phyloP scores from a whole-genome alignment of 37 sponge, comb jelly and placozoan genomes.

The Axinella damicornis region DNA sequence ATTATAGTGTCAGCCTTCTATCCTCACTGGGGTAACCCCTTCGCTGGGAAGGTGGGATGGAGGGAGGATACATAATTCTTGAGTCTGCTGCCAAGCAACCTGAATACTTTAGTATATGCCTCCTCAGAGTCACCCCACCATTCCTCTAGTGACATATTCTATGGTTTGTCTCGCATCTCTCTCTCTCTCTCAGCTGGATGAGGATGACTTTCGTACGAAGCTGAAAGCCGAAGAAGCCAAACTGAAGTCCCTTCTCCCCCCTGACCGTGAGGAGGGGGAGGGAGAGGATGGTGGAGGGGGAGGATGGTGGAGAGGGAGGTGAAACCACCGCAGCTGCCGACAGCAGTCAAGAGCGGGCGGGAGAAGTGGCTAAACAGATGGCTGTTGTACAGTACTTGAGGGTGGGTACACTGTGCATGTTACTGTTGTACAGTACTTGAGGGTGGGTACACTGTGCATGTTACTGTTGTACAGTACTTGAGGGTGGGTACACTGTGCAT shows the following conservation, averaged over 20 bases:
- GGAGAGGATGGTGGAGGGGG: too few relatives aligned
- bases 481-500: too few relatives aligned
- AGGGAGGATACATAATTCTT: too few relatives aligned
- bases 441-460: too few relatives aligned
- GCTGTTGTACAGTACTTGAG: slow-evolving; percentile 58
- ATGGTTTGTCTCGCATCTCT: background rate
- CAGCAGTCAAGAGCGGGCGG: background rate
- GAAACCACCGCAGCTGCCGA: background rate
- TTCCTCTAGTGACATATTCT: too few relatives aligned
- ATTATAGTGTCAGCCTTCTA: too few relatives aligned
- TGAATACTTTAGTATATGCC: too few relatives aligned
- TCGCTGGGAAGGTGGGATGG: slow-evolving; percentile 67
- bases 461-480: too few relatives aligned
- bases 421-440: too few relatives aligned
- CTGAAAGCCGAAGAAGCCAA: slow-evolving; percentile 40
- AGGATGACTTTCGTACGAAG: slow-evolving; percentile 43
- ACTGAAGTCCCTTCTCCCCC: slow-evolving; percentile 44
- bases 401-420: slow-evolving; percentile 13
- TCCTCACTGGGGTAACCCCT: slow-evolving; percentile 91
- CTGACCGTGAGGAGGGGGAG: background rate
- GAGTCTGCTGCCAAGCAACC: too few relatives aligned
- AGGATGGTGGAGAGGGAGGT: slow-evolving; percentile 6
- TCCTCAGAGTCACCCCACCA: too few relatives aligned
- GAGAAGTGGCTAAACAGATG: slow-evolving; percentile 51
- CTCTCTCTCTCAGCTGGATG: slow-evolving; percentile 18